Conservation (phyloP, 2,113 vertebrate species). For the Petrocephalus microphthalmus region DNA sequence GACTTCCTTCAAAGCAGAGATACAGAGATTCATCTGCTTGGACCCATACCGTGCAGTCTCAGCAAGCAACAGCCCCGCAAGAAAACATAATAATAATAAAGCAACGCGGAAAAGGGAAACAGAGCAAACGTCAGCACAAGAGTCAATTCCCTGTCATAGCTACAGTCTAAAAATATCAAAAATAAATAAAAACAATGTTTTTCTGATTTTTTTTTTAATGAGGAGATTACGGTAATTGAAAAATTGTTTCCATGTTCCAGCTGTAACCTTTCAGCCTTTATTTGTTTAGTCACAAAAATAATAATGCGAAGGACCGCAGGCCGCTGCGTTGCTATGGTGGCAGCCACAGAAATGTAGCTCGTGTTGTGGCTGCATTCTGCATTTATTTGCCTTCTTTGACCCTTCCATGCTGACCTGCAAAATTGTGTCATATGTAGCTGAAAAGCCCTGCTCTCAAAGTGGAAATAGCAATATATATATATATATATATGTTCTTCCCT, state of each 20-base stretch:
- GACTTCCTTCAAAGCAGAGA: background rate
- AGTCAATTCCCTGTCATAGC: conserved; percentile 35
- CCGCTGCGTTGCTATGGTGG: conserved; percentile 28
- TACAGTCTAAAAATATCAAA: conserved; percentile 36
- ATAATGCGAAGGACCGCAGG: conserved; percentile 21
- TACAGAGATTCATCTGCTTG: background rate
- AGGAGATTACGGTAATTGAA: conserved; percentile 39
- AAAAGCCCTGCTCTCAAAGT: conserved; percentile 21
- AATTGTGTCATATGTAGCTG: background rate
- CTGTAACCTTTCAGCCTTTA: conserved; percentile 38
- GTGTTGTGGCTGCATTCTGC: conserved; percentile 15
- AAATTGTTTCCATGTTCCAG: conserved; percentile 42
- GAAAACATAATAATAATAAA: background rate
- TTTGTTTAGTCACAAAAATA: conserved; percentile 38
- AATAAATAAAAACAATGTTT: conserved; percentile 36
- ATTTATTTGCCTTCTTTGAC: conserved; percentile 35
- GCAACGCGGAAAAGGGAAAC: conserved; percentile 1
- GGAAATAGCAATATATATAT: conserved; percentile 25
- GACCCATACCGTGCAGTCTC: background rate
- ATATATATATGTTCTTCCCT: conserved; percentile 14
- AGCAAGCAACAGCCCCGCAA: background rate
- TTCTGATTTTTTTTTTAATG: conserved; percentile 22
- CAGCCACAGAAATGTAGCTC: conserved; percentile 16
- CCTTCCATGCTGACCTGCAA: conserved; percentile 12
- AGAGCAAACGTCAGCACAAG: conserved; percentile 5